Evolutionary conservation across 2,888 invertebrate genomes (phyloP).

Genomic region (Sarcophaga variegata): DNA sequence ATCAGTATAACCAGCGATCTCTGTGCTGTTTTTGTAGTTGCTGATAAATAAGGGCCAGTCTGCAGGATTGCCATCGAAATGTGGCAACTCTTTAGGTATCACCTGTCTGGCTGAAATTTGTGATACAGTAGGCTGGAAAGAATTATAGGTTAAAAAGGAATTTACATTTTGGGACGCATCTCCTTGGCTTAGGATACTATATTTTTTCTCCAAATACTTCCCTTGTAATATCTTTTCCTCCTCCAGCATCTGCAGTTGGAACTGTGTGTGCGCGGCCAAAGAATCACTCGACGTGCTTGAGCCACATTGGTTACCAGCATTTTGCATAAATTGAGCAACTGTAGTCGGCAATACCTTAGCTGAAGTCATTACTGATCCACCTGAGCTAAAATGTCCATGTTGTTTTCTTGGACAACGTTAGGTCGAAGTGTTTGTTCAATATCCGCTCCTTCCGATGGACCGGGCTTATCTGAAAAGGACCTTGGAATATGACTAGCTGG

Average conservation of each 20-base stretch:
- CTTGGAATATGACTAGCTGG: not conserved
- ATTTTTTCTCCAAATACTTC: not conserved
- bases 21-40: too few species aligned
- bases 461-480: not conserved
- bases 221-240: not conserved
- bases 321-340: too few species aligned
- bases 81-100: too few species aligned
- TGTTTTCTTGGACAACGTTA: constrained; percentile 1
- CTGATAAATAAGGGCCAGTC: too few species aligned
- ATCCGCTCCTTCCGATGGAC: not conserved
- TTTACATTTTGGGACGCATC: too few species aligned
- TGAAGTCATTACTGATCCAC: not conserved
- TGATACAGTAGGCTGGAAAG: too few species aligned
- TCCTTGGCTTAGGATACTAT: not conserved
- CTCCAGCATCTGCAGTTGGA: too few species aligned
- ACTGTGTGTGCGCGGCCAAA: not conserved
- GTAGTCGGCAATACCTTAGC: too few species aligned
- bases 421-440: not conserved
- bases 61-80: too few species aligned
- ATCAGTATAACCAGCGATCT: too few species aligned
- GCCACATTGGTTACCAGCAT: not conserved
- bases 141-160: too few species aligned
- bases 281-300: not conserved
- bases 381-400: not conserved
- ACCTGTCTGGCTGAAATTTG: too few species aligned